These are phyloP conservation scores for Lytechinus pictus DNA, from an alignment of 35 echinoderm and acorn worm genomes.

Conservation along the genomic window DNA sequence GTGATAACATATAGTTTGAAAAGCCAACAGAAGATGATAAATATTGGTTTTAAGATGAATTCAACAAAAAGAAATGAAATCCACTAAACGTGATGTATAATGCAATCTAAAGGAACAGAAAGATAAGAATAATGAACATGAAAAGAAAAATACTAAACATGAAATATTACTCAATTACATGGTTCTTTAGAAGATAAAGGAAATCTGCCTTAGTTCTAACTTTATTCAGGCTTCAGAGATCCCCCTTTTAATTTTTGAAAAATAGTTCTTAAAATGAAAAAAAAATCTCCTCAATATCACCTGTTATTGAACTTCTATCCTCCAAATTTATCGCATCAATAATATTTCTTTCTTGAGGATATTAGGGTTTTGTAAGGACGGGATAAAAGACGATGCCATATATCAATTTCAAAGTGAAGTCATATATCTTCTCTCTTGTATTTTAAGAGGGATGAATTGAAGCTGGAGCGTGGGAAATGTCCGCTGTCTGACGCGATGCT, in stretches of 20 bases:
- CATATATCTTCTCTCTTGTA: neutral
- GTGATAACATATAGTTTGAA: neutral
- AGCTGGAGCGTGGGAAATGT: constrained; percentile 35
- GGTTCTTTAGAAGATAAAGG: neutral
- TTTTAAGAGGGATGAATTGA: neutral
- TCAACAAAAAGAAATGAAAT: neutral
- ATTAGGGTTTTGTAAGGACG: neutral
- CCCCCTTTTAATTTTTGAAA: neutral
- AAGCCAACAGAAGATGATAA: neutral
- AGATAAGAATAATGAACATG: neutral
- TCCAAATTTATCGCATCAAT: constrained; percentile 3
- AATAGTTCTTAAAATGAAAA: neutral
- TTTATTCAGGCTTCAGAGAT: neutral
- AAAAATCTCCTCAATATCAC: neutral
- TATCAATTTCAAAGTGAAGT: neutral
- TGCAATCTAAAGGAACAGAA: neutral
- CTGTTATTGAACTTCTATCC: neutral
- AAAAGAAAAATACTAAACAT: neutral
- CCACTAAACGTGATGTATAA: neutral
- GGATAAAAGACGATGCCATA: neutral
- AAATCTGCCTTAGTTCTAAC: neutral
- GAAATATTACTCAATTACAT: neutral
- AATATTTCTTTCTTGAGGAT: neutral
- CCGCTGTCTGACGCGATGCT: neutral
- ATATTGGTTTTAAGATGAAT: neutral